These are phyloP conservation scores for Corythornis leucogaster DNA, from an alignment of 2,797 vertebrate species.

Conservation along the genomic window DNA sequence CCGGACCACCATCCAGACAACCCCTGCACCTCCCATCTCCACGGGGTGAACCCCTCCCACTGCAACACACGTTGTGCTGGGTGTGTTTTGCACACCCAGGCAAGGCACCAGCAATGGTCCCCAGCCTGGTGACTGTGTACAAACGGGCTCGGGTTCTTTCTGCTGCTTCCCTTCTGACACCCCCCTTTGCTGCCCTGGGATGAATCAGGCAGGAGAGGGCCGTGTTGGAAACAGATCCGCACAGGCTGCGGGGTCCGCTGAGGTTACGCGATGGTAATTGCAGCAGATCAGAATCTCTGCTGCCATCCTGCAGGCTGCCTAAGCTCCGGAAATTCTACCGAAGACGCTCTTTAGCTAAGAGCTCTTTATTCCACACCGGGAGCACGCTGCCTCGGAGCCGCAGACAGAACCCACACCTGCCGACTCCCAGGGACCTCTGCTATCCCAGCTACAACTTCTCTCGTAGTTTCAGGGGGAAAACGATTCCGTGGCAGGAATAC, in stretches of 20 bases:
- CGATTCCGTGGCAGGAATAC: not conserved
- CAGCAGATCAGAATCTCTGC: not conserved
- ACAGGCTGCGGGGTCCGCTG: not conserved
- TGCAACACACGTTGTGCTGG: accelerated
- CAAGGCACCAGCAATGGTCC: not conserved
- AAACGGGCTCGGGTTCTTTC: accelerated
- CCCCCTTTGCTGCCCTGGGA: not conserved
- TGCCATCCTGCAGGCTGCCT: not conserved
- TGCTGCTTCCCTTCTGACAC: not conserved
- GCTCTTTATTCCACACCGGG: not conserved
- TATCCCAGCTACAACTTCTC: not conserved
- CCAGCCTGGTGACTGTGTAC: not conserved
- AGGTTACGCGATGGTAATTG: not conserved
- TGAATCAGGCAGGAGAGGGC: not conserved
- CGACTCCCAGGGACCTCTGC: not conserved
- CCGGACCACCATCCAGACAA: not conserved
- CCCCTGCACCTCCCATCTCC: not conserved
- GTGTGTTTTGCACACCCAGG: not conserved
- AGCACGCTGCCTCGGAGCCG: not conserved
- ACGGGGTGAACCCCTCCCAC: not conserved
- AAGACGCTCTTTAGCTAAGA: not conserved
- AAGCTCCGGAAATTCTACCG: not conserved
- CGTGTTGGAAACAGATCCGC: not conserved
- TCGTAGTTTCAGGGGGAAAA: not conserved
- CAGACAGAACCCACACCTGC: not conserved